phyloP scores from a whole-genome alignment of 1,140 invertebrate genomes.

The Zophobas morio region DNA sequence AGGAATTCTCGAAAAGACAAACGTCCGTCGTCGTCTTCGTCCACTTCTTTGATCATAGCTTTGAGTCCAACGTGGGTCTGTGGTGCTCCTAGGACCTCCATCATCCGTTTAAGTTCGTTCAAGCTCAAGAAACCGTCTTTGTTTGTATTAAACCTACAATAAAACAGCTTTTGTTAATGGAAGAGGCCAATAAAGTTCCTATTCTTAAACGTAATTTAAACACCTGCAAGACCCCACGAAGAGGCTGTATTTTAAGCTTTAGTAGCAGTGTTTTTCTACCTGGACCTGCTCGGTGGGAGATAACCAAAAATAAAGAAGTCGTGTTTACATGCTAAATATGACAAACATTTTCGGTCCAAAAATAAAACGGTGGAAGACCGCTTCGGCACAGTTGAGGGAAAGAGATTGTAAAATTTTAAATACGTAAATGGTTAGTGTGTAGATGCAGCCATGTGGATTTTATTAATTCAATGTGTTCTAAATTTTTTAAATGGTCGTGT shows the following conservation, averaged over 20 bases:
- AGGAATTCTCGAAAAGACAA: conserved; percentile 95
- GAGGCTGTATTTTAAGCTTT: not conserved
- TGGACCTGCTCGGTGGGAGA: conserved; percentile 6
- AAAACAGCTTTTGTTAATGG: conserved; percentile 28
- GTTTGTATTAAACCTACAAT: conserved; percentile 89
- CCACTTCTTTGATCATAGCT: conserved; percentile 94
- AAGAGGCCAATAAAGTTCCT: not conserved
- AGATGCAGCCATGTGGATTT: not conserved
- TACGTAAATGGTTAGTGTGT: not conserved
- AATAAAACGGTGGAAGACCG: not conserved
- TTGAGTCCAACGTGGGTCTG: conserved; percentile 96
- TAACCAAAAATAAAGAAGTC: conserved; percentile 4
- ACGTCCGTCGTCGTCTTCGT: conserved; percentile 90
- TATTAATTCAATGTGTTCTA: not conserved
- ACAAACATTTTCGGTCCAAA: conserved; percentile 3
- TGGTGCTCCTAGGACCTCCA: conserved; percentile 95
- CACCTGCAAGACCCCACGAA: conserved; percentile 1
- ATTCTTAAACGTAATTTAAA: not conserved
- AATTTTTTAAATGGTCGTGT: not conserved
- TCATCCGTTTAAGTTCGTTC: conserved; percentile 93
- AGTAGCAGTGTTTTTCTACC: not conserved
- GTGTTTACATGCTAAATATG: not conserved
- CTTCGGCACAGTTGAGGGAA: not conserved
- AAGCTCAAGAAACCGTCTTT: conserved; percentile 91
- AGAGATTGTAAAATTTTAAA: too few relatives aligned